Conservation (phyloP, 2,113 vertebrate species). For the Lamprotornis superbus region DNA sequence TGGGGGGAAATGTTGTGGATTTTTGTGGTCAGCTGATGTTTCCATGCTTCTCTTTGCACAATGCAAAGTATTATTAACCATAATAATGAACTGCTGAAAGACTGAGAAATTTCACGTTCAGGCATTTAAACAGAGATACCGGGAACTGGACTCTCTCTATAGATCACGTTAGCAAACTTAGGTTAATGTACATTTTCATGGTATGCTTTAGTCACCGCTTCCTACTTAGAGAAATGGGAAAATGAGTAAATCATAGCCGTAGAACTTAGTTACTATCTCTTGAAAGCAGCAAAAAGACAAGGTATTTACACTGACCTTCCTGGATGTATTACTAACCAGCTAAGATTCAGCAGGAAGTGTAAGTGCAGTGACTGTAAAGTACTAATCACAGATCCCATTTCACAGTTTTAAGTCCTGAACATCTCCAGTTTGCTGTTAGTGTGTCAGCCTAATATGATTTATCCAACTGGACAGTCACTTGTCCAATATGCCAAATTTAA, state of each 20-base stretch:
- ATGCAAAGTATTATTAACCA: not conserved
- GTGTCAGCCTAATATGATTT: not conserved
- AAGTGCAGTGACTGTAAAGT: conserved; percentile 11
- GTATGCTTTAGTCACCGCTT: not conserved
- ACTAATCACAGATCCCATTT: not conserved
- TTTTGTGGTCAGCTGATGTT: not conserved
- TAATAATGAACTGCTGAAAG: not conserved
- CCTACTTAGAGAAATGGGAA: not conserved
- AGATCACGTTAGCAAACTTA: not conserved
- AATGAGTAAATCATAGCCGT: not conserved
- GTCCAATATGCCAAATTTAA: not conserved
- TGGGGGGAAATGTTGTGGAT: not conserved
- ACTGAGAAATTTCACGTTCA: not conserved
- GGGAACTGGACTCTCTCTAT: not conserved
- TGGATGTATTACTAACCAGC: conserved; percentile 85
- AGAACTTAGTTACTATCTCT: conserved; percentile 74
- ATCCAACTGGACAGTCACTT: not conserved
- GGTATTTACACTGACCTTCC: conserved; percentile 86
- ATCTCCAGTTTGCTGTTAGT: not conserved
- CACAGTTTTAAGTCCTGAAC: not conserved
- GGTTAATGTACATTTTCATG: not conserved
- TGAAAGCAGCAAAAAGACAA: conserved; percentile 85
- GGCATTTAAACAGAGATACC: not conserved
- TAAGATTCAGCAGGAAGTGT: conserved; percentile 84
- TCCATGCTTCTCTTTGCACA: not conserved